These are phyloP conservation scores for Cinara cedri DNA, from an alignment of 2,888 invertebrate species.

Conservation along the genomic window DNA sequence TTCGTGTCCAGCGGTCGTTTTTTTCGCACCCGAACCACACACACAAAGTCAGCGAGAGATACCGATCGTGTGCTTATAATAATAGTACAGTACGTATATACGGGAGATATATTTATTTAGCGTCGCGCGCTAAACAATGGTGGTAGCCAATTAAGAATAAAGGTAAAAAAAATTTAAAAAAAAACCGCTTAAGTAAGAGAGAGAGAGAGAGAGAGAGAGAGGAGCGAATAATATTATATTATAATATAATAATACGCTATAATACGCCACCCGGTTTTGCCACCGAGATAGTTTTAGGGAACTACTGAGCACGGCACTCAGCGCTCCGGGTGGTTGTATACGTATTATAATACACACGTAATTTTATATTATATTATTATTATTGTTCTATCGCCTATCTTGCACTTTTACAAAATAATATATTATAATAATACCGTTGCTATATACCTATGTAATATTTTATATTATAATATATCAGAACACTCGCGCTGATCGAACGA, in stretches of 20 bases:
- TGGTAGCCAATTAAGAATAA: conserved; percentile 26
- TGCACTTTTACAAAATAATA: too few relatives aligned
- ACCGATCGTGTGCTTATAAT: conserved; percentile 13
- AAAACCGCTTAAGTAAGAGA: too few relatives aligned
- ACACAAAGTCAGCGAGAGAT: neutral
- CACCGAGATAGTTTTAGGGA: neutral
- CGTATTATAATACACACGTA: neutral
- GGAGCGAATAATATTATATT: too few relatives aligned
- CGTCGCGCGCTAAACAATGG: conserved; percentile 34
- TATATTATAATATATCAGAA: too few relatives aligned
- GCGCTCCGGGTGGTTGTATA: conserved; percentile 12
- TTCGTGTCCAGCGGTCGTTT: neutral
- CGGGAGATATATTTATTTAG: conserved; percentile 32
- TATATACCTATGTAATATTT: too few relatives aligned
- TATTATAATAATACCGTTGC: too few relatives aligned
- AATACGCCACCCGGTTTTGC: neutral
- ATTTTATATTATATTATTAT: too few relatives aligned
- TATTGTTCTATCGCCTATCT: too few relatives aligned
- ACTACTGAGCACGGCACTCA: neutral
- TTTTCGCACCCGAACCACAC: conserved; percentile 38
- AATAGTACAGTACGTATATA: too few relatives aligned
- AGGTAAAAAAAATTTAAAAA: conserved; percentile 1
- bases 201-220: neutral
- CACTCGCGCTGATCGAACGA: neutral
- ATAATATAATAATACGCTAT: neutral